Conservation (phyloP, 2,888 invertebrate species). For the Phragmatobia fuliginosa region DNA sequence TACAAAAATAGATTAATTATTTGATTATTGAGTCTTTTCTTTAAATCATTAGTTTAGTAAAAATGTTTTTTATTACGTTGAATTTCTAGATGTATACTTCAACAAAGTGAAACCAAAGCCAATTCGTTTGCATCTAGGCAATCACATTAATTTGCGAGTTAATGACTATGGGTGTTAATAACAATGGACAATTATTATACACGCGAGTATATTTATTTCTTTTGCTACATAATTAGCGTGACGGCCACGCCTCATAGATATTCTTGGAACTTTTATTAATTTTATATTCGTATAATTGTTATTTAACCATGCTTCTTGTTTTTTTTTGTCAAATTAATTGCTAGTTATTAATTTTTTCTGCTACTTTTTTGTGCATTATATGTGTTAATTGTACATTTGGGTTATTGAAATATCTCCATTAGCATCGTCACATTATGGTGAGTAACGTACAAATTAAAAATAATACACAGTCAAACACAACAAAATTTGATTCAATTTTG, state of each 20-base stretch:
- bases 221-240: conserved; percentile 31
- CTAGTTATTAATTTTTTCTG: neutral
- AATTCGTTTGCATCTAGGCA: conserved; percentile 21
- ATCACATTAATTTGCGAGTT: conserved; percentile 31
- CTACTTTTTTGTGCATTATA: conserved; percentile 26
- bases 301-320: neutral
- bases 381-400: conserved; percentile 13
- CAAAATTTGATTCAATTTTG: no score
- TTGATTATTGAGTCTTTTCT: neutral
- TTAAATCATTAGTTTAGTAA: neutral
- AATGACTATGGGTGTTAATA: conserved; percentile 38
- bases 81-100: neutral
- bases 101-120: conserved; percentile 40
- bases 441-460: no score
- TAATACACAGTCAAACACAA: no score
- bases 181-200: conserved; percentile 43
- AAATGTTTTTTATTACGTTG: neutral
- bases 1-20: no score
- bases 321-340: neutral
- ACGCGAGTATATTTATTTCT: conserved; percentile 42
- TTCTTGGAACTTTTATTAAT: conserved; percentile 20
- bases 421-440: no score
- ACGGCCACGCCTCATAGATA: conserved; percentile 25
- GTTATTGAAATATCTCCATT: neutral
- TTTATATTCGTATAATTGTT: conserved; percentile 6